Base-by-base conservation (phyloP, 2,797 vertebrate species). In the Galago senegalensis region DNA sequence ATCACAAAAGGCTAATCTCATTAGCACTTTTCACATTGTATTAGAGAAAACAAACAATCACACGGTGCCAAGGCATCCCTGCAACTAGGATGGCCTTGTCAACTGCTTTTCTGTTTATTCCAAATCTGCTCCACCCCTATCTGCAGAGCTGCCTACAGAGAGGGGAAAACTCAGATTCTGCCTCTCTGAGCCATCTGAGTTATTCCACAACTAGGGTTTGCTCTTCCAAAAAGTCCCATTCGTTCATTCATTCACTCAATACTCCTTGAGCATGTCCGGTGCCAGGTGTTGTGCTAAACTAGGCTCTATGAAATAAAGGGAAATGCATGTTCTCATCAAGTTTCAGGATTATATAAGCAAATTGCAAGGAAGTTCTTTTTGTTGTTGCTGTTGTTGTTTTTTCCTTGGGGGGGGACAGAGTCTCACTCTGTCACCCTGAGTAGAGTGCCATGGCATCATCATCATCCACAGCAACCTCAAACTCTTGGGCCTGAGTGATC, bases 1-100 rank as follows among this genome's bases (percentile, higher is more conserved):
- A 97, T 96, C 98, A 96, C 96, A 96, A 97, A 98, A 98, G 94
- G 93, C 98, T 97, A 94, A 98, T 97, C 97, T 97, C 96, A 89
- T 98, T 98, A 97, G 96, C 58, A 10, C 93, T 98, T 96, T 92
- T 95, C 95, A 69, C 96, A 94, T 70, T 95, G 96, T 81, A 89
- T 95, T 96, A 97, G 95, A 97, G 96, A 97, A 98, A 98, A 97
- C 98, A 98, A 98, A 97, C 67, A 93, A 95, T 79, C 3, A 1
- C 34, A 18, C 9, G 46, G 89, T 0, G 0, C 70, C 76, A 89
- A 49, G 31, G 94, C 69, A 69, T 96, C 94, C 43, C 37, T 1
- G 65, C 29, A 73, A 16, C 86, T 73, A n/a, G 80, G 65, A 63
- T 84, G 85, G 87, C 79, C 40, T 97, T 96, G 81, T 72, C 87